A percentile compares a stretch with the other conserved stretches of the same genome.
phyloP scores from a whole-genome alignment of 1,140 invertebrate genomes.

The Drosophila tsacasi region DNA sequence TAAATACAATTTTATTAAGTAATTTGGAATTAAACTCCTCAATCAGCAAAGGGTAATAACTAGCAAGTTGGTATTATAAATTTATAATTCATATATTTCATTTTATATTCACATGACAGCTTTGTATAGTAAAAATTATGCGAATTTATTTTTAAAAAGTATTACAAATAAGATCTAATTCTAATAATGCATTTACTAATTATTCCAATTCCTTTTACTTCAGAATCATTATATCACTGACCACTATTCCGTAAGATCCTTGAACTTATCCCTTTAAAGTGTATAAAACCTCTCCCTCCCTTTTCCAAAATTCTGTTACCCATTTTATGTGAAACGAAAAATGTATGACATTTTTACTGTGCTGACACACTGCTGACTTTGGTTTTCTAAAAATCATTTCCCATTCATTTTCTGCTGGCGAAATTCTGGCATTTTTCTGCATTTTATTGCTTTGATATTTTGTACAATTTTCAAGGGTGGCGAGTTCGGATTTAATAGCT shows the following conservation, averaged over 20 bases:
- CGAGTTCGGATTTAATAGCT: slow-evolving; percentile 16
- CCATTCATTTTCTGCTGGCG: slow-evolving; percentile 16
- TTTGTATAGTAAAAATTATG: too few relatives aligned
- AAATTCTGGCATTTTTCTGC: slow-evolving; percentile 37
- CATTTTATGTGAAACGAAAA: slow-evolving; percentile 18
- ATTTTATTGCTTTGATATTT: slow-evolving; percentile 60
- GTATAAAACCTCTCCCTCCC: background rate
- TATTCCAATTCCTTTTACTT: too few relatives aligned
- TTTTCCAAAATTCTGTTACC: background rate
- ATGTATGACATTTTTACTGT: slow-evolving; percentile 5
- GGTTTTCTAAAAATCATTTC: slow-evolving; percentile 21
- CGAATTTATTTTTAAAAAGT: too few relatives aligned
- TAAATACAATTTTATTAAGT: background rate
- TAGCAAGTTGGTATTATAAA: background rate
- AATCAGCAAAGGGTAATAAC: background rate
- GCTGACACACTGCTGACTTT: slow-evolving; percentile 31
- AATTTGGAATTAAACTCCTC: background rate
- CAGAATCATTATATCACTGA: background rate
- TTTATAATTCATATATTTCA: background rate
- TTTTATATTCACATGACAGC: too few relatives aligned
- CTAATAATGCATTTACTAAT: too few relatives aligned
- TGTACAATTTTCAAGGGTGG: slow-evolving; percentile 8
- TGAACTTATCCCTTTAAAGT: background rate
- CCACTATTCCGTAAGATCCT: background rate
- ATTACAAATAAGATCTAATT: too few relatives aligned